Percentiles rank a stretch among this genome's conserved stretches.
phyloP scores from a whole-genome alignment of 2,888 invertebrate genomes.

The Morpho deidamia region DNA sequence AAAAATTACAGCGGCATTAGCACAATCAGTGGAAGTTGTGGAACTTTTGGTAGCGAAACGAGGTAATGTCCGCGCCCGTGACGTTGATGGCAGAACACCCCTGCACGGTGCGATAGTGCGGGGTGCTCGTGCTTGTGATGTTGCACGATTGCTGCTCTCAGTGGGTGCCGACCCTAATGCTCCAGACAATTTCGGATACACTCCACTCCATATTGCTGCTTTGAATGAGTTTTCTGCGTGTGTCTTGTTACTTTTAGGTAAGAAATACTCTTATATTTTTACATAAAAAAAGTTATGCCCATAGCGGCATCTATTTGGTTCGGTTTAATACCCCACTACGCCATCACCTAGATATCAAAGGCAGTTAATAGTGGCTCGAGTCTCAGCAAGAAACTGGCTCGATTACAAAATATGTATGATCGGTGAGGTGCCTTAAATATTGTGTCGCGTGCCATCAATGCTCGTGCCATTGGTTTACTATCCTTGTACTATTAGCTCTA shows the following conservation, averaged over 20 bases:
- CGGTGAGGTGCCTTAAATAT: too few relatives aligned
- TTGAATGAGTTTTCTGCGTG: constrained; percentile 89
- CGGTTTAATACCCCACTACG: too few relatives aligned
- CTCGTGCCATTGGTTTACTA: too few relatives aligned
- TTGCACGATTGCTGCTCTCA: constrained; percentile 81
- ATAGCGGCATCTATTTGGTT: too few relatives aligned
- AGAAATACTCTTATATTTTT: constrained; percentile 11
- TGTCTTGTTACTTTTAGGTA: constrained; percentile 83
- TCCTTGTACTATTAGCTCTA: too few relatives aligned
- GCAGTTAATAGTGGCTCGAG: too few relatives aligned
- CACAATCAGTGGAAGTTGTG: constrained; percentile 88
- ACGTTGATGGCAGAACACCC: constrained; percentile 87
- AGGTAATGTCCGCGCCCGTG: constrained; percentile 82
- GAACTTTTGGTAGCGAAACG: constrained; percentile 82
- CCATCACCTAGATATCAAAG: too few relatives aligned
- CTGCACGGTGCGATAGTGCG: constrained; percentile 89
- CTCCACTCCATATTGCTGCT: constrained; percentile 89
- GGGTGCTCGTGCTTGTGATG: constrained; percentile 84
- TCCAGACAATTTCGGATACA: constrained; percentile 89
- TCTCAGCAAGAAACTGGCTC: too few relatives aligned
- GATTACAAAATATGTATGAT: too few relatives aligned
- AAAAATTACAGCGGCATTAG: constrained; percentile 80
- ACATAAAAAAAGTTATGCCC: too few relatives aligned
- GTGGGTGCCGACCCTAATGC: constrained; percentile 86
- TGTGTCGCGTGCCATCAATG: too few relatives aligned